A percentile compares a stretch with the other conserved stretches of the same genome.
These are phyloP conservation scores for Dysmachus trigonus DNA, from an alignment of 2,888 invertebrate genomes.

Conservation along the genomic window DNA sequence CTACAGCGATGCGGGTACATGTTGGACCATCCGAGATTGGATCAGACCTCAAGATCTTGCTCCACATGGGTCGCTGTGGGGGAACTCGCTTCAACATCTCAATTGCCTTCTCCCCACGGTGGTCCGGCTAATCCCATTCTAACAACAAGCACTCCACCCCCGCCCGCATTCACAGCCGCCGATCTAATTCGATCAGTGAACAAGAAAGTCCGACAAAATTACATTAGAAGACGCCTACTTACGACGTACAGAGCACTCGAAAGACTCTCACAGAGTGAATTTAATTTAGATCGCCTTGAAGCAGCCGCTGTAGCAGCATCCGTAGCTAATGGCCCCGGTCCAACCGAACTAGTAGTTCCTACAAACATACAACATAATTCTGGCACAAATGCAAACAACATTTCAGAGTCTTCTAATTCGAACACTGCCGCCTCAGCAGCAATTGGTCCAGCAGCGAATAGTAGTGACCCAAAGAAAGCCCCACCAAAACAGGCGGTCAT, in stretches of 20 bases:
- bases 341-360: slow-evolving; percentile 52
- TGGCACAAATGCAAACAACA: slow-evolving; percentile 7
- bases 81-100: slow-evolving; percentile 77
- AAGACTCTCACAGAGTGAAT: slow-evolving; percentile 84
- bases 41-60: slow-evolving; percentile 74
- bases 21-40: slow-evolving; percentile 69
- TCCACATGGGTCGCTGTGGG: slow-evolving; percentile 90
- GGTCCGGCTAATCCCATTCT: slow-evolving; percentile 61
- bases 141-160: slow-evolving; percentile 53
- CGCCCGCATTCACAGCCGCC: slow-evolving; percentile 70
- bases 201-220: slow-evolving; percentile 84
- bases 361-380: slow-evolving; percentile 42
- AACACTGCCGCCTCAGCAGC: slow-evolving; percentile 52
- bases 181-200: slow-evolving; percentile 80
- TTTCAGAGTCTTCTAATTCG: not conserved
- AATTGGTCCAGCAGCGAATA: not conserved
- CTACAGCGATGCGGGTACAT: slow-evolving; percentile 67
- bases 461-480: not conserved
- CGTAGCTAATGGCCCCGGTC: slow-evolving; percentile 55
- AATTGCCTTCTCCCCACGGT: slow-evolving; percentile 84
- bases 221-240: slow-evolving; percentile 78
- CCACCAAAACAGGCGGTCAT: slow-evolving; percentile 42
- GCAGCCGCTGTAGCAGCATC: slow-evolving; percentile 68
- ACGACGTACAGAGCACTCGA: slow-evolving; percentile 85
- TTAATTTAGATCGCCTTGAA: slow-evolving; percentile 79